Base-by-base conservation (phyloP, 2,797 vertebrate genomes). In the Melanogrammus aeglefinus region DNA sequence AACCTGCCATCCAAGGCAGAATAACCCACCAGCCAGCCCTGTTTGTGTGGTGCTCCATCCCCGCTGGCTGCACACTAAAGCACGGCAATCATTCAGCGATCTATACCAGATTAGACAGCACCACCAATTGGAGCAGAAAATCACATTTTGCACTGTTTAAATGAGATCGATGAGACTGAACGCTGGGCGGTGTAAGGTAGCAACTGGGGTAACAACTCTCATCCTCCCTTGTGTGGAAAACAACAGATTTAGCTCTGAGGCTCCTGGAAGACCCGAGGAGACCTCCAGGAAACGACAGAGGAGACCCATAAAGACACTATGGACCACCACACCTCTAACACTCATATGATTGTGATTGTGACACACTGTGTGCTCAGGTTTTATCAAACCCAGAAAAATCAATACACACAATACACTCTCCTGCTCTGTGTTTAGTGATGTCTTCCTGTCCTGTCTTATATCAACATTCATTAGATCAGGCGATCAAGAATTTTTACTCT, bases 91-190 rank as follows among this genome's bases (percentile, higher is more conserved):
- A 85, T 85, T 77, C 76, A 78, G 77, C 82, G 82, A 92, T 91
- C 91, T 82, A 85, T 85, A 79, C 80, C 74, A 90, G 88, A 92
- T 93, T 91, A 92, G 91, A 91, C 77, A 73, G 86, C 88, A 90
- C 91, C 89, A 90, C 85, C 80, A 80, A 79, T 87, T 77, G 84
- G 77, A 82, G 81, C 83, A 78, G 84, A 91, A 91, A 88, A 90
- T 92, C 86, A 85, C 86, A 90, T 89, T 88, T 90, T 83, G 81
- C 85, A 85, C 82, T 29, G 79, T 85, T 89, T 87, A 87, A 87
- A 85, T 72, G 36, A 80, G 85, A 89, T 91, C 80, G 76, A 91
- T 91, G 79, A 77, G 78, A 75, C 73, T 75, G 77, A 79, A 75
- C 76, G 77, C 77, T 83, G 73, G 47, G 47, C 47, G 21, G 47